Percentiles rank a stretch among this genome's conserved stretches.
Evolutionary conservation across 2,888 invertebrate species (phyloP).

Genomic region (Sabatieria punctata): DNA sequence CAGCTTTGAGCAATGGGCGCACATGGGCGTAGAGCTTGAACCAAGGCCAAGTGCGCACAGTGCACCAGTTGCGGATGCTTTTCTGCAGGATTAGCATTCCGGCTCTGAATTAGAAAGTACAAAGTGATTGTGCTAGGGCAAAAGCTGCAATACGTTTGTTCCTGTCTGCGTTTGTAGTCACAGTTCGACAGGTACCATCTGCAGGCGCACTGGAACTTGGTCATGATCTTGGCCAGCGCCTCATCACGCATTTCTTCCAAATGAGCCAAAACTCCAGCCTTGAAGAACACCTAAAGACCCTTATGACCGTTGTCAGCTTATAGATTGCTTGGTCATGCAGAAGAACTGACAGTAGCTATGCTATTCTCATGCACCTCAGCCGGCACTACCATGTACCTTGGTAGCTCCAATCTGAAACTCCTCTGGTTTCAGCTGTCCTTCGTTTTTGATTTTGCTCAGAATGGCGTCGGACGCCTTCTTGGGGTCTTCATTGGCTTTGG

Average conservation of each 20-base stretch:
- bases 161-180: not conserved
- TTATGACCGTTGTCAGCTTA: not conserved
- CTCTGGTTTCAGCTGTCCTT: conserved; percentile 20
- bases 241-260: conserved; percentile 99
- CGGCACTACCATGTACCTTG: conserved; percentile 15
- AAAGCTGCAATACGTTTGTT: not conserved
- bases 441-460: not conserved
- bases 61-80: conserved; percentile 28
- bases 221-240: conserved; percentile 79
- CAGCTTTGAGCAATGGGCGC: conserved; percentile 26
- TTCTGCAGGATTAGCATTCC: conserved; percentile 25
- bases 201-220: conserved; percentile 47
- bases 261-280: conserved; percentile 98
- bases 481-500: not conserved
- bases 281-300: conserved; percentile 63
- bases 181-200: conserved; percentile 21
- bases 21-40: conserved; percentile 8
- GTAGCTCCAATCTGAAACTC: conserved; percentile 28
- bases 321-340: not conserved
- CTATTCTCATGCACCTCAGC: not conserved
- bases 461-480: conserved; percentile 3
- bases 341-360: not conserved
- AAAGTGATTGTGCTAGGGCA: too few species aligned
- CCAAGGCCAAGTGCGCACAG: conserved; percentile 22
- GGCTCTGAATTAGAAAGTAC: too few species aligned